Evolutionary conservation across 2,113 vertebrate genomes (phyloP), one percentile per base, ranked within the genome.

Genomic region (Odobenus rosmarus): DNA sequence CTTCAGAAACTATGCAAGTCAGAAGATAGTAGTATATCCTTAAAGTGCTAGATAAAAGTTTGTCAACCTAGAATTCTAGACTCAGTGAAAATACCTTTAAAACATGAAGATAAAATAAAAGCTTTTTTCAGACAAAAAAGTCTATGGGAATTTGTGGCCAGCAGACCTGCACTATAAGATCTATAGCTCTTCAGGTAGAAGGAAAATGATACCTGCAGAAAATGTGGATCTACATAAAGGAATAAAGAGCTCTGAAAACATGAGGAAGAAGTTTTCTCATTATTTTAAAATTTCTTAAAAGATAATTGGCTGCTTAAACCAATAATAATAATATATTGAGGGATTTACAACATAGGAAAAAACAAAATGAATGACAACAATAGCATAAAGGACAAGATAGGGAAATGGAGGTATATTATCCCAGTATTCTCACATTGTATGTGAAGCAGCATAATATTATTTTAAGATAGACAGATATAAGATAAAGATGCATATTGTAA

Each of bases 401-500:
- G 71, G 33, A 93, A 94, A 64, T 74, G 61, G 24, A 89, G 55
- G 21, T 28, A 49, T 14, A 39, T 13, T 21, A 36, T 42, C 31
- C 7, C 1, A 57, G 39, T 51, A 81, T 76, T 51, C 39, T 74
- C 77, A 51, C n/a, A 46, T 79, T 76, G 31, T 93, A 51, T 57
- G 10, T 81, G 49, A 55, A n/a, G 28, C 39, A 69, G 13, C 53
- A 88, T 59, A 77, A 42, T 69, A 23, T 55, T 80, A 46, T 95
- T 77, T 90, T 14, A 93, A 90, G 36, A 24, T 39, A 86, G 36
- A 36, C 7, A 31, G 49, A 67, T 86, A n/a, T 87, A 79, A 79
- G 36, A n/a, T 88, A 88, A 57, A 71, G 53, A 16, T 95, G 82
- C n/a, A 49, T 90, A 49, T 72, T 93, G 18, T 86, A 81, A 93